Conservation (phyloP, 2,888 invertebrate species). For the Agapostemon virescens region DNA sequence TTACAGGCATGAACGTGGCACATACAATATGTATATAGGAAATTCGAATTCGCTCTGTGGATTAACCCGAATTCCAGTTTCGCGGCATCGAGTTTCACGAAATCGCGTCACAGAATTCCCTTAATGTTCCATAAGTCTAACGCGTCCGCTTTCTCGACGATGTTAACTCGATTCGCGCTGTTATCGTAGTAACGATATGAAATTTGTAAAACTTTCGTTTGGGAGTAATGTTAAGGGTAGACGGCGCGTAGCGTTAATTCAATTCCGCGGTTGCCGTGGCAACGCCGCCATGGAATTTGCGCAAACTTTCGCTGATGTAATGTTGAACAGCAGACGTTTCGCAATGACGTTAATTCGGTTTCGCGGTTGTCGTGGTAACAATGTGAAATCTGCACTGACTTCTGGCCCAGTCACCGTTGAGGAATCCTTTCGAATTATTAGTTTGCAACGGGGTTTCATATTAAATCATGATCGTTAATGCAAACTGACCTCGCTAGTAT, state of each 20-base stretch:
- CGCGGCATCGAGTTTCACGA: background rate
- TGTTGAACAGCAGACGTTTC: constrained; percentile 42
- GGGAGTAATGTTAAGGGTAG: background rate
- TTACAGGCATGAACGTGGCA: background rate
- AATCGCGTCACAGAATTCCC: background rate
- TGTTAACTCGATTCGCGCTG: background rate
- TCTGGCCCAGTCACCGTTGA: constrained; percentile 23
- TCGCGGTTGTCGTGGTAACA: constrained; percentile 45
- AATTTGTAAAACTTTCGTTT: constrained; percentile 24
- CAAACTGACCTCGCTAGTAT: too few relatives aligned
- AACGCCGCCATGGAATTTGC: constrained; percentile 40
- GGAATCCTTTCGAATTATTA: background rate
- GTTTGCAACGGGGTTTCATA: background rate
- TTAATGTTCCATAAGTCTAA: background rate
- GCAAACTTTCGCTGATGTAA: constrained; percentile 44
- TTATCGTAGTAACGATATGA: background rate
- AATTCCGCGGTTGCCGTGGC: constrained; percentile 37
- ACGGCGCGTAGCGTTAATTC: constrained; percentile 26
- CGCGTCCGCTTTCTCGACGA: background rate
- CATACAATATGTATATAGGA: background rate
- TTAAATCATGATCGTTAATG: background rate
- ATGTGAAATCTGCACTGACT: constrained; percentile 44
- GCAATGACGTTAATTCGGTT: constrained; percentile 53
- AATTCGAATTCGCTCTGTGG: background rate
- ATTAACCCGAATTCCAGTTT: background rate